Conservation (phyloP, 2,888 invertebrate genomes). For the Agrotis clavis region DNA sequence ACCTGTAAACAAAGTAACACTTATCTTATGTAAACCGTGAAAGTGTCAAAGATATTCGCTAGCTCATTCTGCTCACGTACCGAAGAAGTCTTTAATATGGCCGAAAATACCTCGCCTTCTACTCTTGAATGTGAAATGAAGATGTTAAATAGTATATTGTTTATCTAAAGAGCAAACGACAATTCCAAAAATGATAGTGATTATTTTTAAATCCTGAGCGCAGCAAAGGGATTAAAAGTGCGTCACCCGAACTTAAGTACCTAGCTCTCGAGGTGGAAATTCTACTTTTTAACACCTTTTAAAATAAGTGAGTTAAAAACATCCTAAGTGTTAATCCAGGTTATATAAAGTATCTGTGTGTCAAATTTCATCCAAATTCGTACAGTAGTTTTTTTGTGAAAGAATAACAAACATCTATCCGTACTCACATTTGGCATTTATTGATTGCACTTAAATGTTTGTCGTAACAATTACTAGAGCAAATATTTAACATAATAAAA, state of each 20-base stretch:
- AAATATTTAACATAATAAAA: constrained; percentile 9
- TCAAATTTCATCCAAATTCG: too few species aligned
- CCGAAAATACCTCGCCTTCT: constrained; percentile 46
- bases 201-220: too few species aligned
- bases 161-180: background rate
- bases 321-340: too few species aligned
- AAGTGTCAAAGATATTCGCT: constrained; percentile 19
- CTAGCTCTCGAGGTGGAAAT: too few species aligned
- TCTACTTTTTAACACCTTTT: too few species aligned
- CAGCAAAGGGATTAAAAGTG: too few species aligned
- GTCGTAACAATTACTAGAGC: background rate
- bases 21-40: constrained; percentile 19
- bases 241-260: too few species aligned
- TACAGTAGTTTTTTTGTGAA: too few species aligned
- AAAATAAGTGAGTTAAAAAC: too few species aligned
- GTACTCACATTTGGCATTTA: too few species aligned
- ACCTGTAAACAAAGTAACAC: constrained; percentile 16
- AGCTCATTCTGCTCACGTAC: constrained; percentile 35
- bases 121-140: constrained; percentile 54
- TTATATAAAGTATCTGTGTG: too few species aligned
- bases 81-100: constrained; percentile 9
- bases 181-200: background rate
- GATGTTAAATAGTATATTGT: constrained; percentile 12
- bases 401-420: too few species aligned
- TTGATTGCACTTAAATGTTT: background rate